Conservation (phyloP, 2,113 vertebrate genomes). For the Tachysurus fulvidraco region DNA sequence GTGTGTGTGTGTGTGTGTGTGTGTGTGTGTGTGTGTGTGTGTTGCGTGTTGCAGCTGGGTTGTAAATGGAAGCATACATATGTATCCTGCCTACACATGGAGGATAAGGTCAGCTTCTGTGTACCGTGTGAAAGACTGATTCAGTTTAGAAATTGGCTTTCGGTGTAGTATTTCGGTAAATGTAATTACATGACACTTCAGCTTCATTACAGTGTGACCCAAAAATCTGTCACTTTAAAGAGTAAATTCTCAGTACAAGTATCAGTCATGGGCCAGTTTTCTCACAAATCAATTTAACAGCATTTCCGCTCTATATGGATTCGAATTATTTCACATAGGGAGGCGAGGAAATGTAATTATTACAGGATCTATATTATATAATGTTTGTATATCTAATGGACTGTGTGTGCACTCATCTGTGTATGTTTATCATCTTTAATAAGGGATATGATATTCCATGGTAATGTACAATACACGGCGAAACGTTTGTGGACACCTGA, state of each 20-base stretch:
- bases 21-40: conserved; percentile 18
- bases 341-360: not conserved
- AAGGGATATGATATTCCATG: not conserved
- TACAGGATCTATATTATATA: not conserved
- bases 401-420: not conserved
- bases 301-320: too few species aligned
- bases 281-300: too few species aligned
- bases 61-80: conserved; percentile 14
- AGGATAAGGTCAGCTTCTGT: not conserved
- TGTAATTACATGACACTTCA: not conserved
- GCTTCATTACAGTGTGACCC: not conserved
- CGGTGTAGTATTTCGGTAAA: too few species aligned
- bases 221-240: not conserved
- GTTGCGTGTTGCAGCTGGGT: conserved; percentile 8
- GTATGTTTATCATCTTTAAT: not conserved
- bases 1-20: conserved; percentile 35
- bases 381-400: not conserved
- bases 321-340: not conserved
- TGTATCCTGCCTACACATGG: not conserved
- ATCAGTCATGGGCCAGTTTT: not conserved
- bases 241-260: not conserved
- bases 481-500: too few species aligned
- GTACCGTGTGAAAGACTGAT: not conserved
- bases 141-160: not conserved
- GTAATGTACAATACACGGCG: not conserved